Base-by-base conservation (phyloP, 2,113 vertebrate genomes). In the Tachuris rubrigastra region DNA sequence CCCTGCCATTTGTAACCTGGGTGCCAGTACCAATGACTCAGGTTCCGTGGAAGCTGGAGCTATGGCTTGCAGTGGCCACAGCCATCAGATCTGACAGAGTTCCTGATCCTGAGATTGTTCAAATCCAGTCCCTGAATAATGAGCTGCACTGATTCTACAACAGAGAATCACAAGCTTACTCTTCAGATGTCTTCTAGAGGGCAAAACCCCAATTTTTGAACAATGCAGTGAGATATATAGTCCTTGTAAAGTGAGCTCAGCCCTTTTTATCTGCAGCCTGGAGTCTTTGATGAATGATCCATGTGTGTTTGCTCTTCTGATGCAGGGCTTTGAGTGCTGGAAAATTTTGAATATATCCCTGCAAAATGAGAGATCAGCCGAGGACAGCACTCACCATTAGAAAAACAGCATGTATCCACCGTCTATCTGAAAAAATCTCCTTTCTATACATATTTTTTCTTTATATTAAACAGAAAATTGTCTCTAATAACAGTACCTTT, bases 401-500 rank as follows among this genome's bases (percentile, higher is more conserved):
- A 80, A 89, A 93, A 86, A 3, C 30, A 93, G 33, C 41, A 83
- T 18, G 21, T 63, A 73, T 47, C 56, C 37, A 90, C 67, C 85
- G 24, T 37, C 42, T 74, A 21, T 50, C 39, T 77, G 59, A 50
- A 90, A 88, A 92, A 83, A 31, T 60, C 53, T 94, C 46, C 41
- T 72, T 88, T 93, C 60, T 59, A 59, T 53, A 79, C 12, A 10
- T 79, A 74, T 49, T 71, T 93, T 89, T 77, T 56, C 49, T 73
- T 92, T 87, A 52, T 14, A 58, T 89, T 95, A 81, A 87, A 81
- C 25, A 90, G 65, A 92, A 90, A 87, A 89, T 73, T 68, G 31
- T 46, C 78, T 82, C 44, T 72, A 93, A 88, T 71, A 85, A 79
- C 74, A 89, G 63, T 93, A 98, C 91, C 95, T 97, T 71, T 93